Conservation (phyloP, 2,888 invertebrate species). For the Lithophane leautieri region DNA sequence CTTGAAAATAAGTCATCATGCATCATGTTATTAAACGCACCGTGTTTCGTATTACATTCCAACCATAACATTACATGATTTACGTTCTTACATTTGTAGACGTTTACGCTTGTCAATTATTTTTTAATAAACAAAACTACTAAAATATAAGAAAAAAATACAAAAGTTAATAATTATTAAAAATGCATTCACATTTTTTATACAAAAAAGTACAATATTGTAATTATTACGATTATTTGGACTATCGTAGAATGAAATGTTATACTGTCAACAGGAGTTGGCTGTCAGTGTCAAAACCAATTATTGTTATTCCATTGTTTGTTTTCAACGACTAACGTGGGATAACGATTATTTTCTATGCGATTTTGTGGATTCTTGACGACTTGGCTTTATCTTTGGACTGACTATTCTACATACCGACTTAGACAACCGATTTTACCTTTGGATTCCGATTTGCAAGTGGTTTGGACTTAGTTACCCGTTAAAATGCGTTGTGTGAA, state of each 20-base stretch:
- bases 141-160: too few relatives aligned
- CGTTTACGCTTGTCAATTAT: too few relatives aligned
- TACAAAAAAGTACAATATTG: background rate
- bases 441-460: conserved; percentile 8
- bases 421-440: background rate
- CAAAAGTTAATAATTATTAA: too few relatives aligned
- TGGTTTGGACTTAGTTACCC: background rate
- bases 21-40: too few relatives aligned
- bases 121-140: too few relatives aligned
- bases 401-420: conserved; percentile 3
- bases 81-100: too few relatives aligned
- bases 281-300: background rate
- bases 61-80: too few relatives aligned
- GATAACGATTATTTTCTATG: background rate
- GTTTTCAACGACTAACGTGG: background rate
- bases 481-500: conserved; percentile 15
- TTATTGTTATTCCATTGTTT: too few relatives aligned
- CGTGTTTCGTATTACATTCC: too few relatives aligned
- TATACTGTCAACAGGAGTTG: background rate
- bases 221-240: background rate
- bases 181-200: too few relatives aligned
- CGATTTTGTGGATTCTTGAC: background rate
- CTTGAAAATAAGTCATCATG: background rate
- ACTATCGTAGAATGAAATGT: background rate
- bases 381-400: conserved; percentile 1